Evolutionary conservation across 2,113 vertebrate genomes (phyloP).

Genomic region (Terrapene triunguis): DNA sequence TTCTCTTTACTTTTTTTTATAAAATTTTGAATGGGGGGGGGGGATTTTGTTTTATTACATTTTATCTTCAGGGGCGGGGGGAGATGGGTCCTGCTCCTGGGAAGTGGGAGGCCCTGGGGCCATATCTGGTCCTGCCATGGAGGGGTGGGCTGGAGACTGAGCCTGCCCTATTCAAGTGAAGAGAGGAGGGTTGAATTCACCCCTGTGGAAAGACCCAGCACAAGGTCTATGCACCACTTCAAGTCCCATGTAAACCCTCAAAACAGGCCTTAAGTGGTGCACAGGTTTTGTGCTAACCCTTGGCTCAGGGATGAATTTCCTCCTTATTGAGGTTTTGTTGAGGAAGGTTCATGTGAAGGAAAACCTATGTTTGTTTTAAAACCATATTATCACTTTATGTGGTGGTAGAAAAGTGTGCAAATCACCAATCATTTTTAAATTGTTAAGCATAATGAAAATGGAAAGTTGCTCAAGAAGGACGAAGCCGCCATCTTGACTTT

Average conservation of each 20-base stretch:
- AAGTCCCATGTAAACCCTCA: background rate
- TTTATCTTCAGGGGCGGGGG: no score
- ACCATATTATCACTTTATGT: background rate
- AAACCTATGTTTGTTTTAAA: background rate
- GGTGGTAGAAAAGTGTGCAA: background rate
- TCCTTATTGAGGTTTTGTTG: background rate
- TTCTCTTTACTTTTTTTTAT: no score
- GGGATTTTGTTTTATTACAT: no score
- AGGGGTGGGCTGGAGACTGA: background rate
- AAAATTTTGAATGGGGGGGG: no score
- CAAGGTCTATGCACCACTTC: background rate
- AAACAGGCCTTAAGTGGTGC: background rate
- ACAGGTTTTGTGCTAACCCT: background rate
- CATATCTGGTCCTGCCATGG: no score
- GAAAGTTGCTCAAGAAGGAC: background rate
- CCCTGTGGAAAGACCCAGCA: background rate
- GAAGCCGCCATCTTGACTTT: background rate
- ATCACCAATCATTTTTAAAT: background rate
- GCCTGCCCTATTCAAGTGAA: background rate
- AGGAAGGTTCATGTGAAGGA: background rate
- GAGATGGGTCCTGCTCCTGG: background rate
- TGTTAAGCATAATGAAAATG: background rate
- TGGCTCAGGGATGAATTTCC: background rate
- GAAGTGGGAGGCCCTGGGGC: background rate
- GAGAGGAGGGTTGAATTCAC: background rate